Base-by-base conservation (phyloP, 1,140 invertebrate genomes). In the Drosophila fuyamai region DNA sequence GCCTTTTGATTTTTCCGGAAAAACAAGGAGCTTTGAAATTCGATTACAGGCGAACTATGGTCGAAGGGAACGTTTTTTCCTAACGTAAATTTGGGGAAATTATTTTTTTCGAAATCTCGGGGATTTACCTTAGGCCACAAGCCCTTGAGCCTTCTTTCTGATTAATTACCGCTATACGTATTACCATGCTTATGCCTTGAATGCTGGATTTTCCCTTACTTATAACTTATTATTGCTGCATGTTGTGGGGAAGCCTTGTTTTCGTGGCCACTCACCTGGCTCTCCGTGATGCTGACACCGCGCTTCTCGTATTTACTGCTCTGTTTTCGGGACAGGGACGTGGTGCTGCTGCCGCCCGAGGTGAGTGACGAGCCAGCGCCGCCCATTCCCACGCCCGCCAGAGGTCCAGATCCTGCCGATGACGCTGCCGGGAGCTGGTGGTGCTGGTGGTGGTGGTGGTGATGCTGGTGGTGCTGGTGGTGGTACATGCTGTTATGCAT, bases 301-400 rank as follows among this genome's bases (percentile, higher is more conserved):
- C 91, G 90, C 75, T 92, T 92, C 75, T 92, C 92, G 75, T 91
- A 92, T 88, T 92, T 92, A 71, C 81, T 92, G 79, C 91, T 92
- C 66, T 92, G 86, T 59, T 89, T 89, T 62, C 90, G 86, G 77
- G 90, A 89, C 84, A 92, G 76, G 66, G 76, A 82, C 44, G 72
- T 62, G 13, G 72, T 68, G 56, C 78, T 78, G 67, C 79, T 89
- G 75, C 74, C 68, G 60, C 55, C 77, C 65, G 84, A 77, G 66
- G 80, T 68, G 9, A 84, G 81, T 35, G 79, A 76, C 10, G 85
- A 54, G 7, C 40, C 65, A 44, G 48, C 35, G n/a, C 54, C 63
- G 27, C 14, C 41, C 38, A 71, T 35, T 18, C 40, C 47, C n/a
- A 50, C 29, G n/a, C 35, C 44, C 4, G 23, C 40, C 14, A 47